These are phyloP conservation scores for Actinemys pallida DNA, from an alignment of 2,113 vertebrate species.

Conservation along the genomic window DNA sequence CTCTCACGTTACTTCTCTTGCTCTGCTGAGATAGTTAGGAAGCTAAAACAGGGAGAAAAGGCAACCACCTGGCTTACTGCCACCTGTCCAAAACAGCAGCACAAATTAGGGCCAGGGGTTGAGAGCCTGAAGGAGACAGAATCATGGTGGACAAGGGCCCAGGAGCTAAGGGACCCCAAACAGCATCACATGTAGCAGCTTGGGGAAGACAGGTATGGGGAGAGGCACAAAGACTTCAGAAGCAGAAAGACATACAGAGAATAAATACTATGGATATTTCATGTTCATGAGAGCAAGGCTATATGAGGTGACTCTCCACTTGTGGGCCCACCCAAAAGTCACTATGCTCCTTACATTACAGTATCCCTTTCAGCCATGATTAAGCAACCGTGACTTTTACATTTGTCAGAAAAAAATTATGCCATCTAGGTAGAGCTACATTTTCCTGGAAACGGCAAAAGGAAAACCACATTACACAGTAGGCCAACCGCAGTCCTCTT, in stretches of 20 bases:
- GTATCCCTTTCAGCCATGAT: neutral
- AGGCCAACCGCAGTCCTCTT: neutral
- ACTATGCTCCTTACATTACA: neutral
- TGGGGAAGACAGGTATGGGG: neutral
- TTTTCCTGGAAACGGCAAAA: neutral
- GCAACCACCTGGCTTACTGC: neutral
- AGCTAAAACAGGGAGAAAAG: neutral
- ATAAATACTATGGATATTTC: too few relatives aligned
- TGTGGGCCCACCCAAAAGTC: neutral
- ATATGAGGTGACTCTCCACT: neutral
- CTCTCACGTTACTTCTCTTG: neutral
- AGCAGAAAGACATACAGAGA: neutral
- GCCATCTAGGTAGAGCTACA: neutral
- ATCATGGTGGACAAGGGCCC: neutral
- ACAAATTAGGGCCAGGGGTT: neutral
- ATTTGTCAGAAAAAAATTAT: neutral
- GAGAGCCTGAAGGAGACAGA: neutral
- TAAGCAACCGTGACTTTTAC: neutral
- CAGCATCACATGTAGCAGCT: neutral
- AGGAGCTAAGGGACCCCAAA: neutral
- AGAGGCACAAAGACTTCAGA: neutral
- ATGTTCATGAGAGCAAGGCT: neutral
- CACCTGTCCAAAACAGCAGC: neutral
- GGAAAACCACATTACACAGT: neutral
- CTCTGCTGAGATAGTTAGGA: neutral